phyloP scores from a whole-genome alignment of 2,797 vertebrate species.

The Chromobotia macracanthus region DNA sequence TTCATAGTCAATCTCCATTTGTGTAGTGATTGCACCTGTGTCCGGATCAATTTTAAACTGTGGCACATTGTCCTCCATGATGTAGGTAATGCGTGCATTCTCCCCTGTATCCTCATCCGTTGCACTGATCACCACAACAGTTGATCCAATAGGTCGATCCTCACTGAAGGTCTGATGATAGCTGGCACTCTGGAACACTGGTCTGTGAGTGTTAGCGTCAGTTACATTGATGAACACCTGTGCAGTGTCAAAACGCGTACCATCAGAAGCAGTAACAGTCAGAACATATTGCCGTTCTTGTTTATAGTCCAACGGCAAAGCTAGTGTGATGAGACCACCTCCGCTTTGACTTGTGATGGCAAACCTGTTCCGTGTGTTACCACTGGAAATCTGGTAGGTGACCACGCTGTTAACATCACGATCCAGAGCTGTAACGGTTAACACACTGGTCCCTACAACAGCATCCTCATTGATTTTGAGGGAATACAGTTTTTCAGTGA shows the following conservation, averaged over 20 bases:
- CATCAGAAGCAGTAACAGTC: constrained; percentile 91
- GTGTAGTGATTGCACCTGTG: constrained; percentile 88
- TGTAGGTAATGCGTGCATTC: constrained; percentile 92
- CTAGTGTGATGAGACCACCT: constrained; percentile 91
- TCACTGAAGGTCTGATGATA: constrained; percentile 88
- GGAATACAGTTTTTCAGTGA: constrained; percentile 89
- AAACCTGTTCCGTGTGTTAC: constrained; percentile 96
- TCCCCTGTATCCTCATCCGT: constrained; percentile 95
- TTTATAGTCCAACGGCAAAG: constrained; percentile 95
- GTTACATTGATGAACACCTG: constrained; percentile 97
- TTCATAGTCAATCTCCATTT: constrained; percentile 93
- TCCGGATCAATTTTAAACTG: constrained; percentile 94
- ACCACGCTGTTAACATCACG: constrained; percentile 93
- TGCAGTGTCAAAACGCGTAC: constrained; percentile 88
- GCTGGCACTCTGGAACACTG: constrained; percentile 93
- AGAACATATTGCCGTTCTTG: constrained; percentile 95
- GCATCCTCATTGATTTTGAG: constrained; percentile 95
- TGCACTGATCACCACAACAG: constrained; percentile 88
- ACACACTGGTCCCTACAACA: constrained; percentile 89
- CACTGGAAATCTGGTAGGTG: constrained; percentile 96
- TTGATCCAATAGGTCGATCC: constrained; percentile 87
- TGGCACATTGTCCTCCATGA: constrained; percentile 91
- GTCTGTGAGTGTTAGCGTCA: constrained; percentile 95
- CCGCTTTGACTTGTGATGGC: constrained; percentile 96
- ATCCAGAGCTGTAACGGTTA: constrained; percentile 89